Evolutionary conservation across 1,140 invertebrate genomes (phyloP).

Genomic region (honey bee (Apis mellifera)): Amel_HAv3.1 CM009934.2:10708501-10709000

Average conservation of each 20-base stretch:
- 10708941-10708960: not conserved
- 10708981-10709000: not conserved
- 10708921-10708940: not conserved
- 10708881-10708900: not conserved
- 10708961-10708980: slow-evolving; percentile 6
- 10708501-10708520: not conserved
- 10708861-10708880: not conserved
- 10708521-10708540: not conserved
- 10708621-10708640: not conserved
- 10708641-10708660: slow-evolving; percentile 55
- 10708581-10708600: not conserved
- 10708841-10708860: not conserved
- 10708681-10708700: not conserved
- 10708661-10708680: not conserved
- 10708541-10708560: not conserved
- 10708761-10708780: not conserved
- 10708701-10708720: not conserved
- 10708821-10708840: not conserved
- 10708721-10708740: not conserved
- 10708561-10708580: not conserved
- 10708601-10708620: not conserved
- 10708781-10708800: slow-evolving; percentile 12
- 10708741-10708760: too few relatives aligned
- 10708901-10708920: too few relatives aligned
- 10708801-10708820: slow-evolving; percentile 4